Conservation (phyloP, 2,888 invertebrate species). For the Callyntrura guangdongensis region DNA sequence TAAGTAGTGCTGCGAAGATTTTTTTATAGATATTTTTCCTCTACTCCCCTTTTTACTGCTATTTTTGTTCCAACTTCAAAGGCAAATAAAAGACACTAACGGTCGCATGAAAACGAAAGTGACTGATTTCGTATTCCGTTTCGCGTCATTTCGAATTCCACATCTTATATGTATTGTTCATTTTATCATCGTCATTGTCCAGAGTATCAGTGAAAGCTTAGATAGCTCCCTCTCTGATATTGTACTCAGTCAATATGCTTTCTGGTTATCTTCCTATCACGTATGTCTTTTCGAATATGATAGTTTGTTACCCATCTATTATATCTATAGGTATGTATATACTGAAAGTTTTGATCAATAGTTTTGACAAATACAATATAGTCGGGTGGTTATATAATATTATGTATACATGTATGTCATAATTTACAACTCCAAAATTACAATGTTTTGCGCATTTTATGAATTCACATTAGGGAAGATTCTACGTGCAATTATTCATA, state of each 20-base stretch:
- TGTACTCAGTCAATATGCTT: no score
- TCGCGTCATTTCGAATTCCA: not conserved
- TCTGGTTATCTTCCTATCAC: no score
- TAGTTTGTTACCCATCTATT: not conserved
- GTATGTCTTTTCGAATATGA: not conserved
- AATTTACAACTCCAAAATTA: no score
- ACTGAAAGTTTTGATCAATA: no score
- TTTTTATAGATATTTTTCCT: constrained; percentile 27
- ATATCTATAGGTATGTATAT: not conserved
- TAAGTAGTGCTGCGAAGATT: constrained; percentile 52
- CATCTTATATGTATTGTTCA: not conserved
- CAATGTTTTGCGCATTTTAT: no score
- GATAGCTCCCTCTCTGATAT: no score
- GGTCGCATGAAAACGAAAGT: not conserved
- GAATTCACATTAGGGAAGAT: no score
- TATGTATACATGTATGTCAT: no score
- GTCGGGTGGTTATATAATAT: no score
- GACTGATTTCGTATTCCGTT: not conserved
- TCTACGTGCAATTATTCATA: no score
- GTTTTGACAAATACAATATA: no score
- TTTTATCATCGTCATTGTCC: not conserved
- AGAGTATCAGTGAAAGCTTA: no score
- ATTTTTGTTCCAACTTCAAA: constrained; percentile 58
- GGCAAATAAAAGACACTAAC: constrained; percentile 4
- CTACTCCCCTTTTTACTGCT: constrained; percentile 41